Conservation (phyloP, 2,797 vertebrate species). For the Anolis apletophallus region DNA sequence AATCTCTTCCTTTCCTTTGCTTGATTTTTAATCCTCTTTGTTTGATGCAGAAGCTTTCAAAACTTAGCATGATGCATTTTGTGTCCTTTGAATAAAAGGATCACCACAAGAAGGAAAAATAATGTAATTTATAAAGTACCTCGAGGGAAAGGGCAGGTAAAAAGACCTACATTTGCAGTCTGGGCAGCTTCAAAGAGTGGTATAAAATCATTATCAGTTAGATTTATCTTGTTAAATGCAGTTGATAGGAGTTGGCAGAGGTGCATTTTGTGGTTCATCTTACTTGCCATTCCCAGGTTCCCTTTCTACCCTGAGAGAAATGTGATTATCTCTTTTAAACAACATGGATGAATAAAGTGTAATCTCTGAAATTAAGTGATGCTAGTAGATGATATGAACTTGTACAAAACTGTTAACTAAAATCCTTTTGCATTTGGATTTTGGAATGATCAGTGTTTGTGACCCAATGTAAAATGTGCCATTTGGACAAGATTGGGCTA, state of each 20-base stretch:
- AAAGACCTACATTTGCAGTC: neutral
- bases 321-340: neutral
- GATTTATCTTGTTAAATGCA: neutral
- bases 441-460: neutral
- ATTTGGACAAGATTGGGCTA: neutral
- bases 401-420: neutral
- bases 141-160: neutral
- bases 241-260: neutral
- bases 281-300: neutral
- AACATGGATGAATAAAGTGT: neutral
- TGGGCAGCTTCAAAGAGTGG: neutral
- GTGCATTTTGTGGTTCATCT: neutral
- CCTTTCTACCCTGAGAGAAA: neutral
- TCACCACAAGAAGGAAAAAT: neutral
- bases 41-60: too few species aligned
- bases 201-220: neutral
- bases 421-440: neutral
- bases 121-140: neutral
- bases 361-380: neutral
- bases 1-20: too few species aligned
- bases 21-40: too few species aligned
- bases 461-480: neutral
- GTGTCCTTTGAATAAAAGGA: too few species aligned
- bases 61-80: too few species aligned
- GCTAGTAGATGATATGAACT: neutral